Evolutionary conservation across 2,113 vertebrate genomes (phyloP), one percentile per base, ranked within the genome.

Genomic region (Psophia crepitans): DNA sequence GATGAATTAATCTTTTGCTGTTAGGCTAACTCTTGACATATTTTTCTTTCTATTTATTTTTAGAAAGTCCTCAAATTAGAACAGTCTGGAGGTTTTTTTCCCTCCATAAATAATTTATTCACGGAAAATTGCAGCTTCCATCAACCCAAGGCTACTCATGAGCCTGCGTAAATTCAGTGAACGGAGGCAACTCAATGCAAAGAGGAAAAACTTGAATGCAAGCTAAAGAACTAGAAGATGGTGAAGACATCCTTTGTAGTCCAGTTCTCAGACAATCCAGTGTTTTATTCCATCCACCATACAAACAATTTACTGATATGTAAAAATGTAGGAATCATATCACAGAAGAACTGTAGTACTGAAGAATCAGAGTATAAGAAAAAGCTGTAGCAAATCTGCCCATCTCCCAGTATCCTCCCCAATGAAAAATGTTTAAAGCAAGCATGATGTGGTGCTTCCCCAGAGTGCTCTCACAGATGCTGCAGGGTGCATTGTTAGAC

Each of bases 41-140:
- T 57, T 68, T 93, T 88, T 41, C 32, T 51, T 83, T 73, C 32
- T 68, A 14, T 44, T 65, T 77, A 48, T 74, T 93, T 93, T 89
- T 48, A 2, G 37, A 23, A 93, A 74, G n/a, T 32, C 24, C 37
- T 86, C 54, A 74, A 51, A 89, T 61, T 81, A 53, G 30, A 92
- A 39, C 27, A 83, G 24, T 81, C 81, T 61, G 37, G 84, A 84
- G 5, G 24, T 43, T 64, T 58, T 41, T 9, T 58, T 21, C 4
- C 14, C 13, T 4, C 44, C 12, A 6, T 35, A 65, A 90, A 57
- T 66, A 89, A 91, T 74, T 89, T 69, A 93, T 89, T 49, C 44
- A 82, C 3, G 3, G 56, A 66, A 90, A 79, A 84, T 46, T 71
- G 56, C 30, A 54, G 28, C 14, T 93, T 82, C 49, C 46, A 49